Evolutionary conservation across 2,888 invertebrate species (phyloP), one percentile per base, ranked within the genome.

Genomic region (Taphrorychus bicolor): DNA sequence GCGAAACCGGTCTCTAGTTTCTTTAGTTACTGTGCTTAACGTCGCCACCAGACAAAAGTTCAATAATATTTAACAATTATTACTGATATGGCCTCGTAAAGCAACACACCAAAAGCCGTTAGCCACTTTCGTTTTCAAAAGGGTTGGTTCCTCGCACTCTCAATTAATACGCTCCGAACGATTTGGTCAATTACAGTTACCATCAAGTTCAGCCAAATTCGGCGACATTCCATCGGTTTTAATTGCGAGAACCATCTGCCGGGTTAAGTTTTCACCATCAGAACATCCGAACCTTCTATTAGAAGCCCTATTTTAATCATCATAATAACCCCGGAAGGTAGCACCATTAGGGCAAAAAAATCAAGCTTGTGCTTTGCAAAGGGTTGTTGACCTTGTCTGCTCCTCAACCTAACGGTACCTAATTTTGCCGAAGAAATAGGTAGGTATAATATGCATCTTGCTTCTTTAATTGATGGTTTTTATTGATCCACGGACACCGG

Each of bases 321-420:
- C 53, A 53, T 65, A 65, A 65, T 59, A 53, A 65, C 53, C 59
- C 59, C 58, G 59, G 65, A 65, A 64, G 62, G 62, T 7, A 41
- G 42, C 18, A 56, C 54, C 48, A 62, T 62, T 56, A 45, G 21
- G 64, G 45, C 56, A 63, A 64, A 62, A 63, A 63, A 64, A 52
- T 60, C 57, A 57, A 49, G 22, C 70, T 66, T 73, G 72, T 73
- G 69, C 69, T 67, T 5, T 17, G 57, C 59, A 72, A 77, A 76
- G 80, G 80, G 79, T 80, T 80, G 79, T 79, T 79, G 79, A 80
- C 79, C 80, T 76, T 80, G 76, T 73, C 58, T 24, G 53, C 51
- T 45, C 48, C 11, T 32, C n/a, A n/a, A n/a, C n/a, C 7, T 64
- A 64, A 64, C 64, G 62, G 62, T 54, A 62, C 14, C 52, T 14